Base-by-base conservation (phyloP, 2,888 invertebrate genomes). In the Sialis lutaria region DNA sequence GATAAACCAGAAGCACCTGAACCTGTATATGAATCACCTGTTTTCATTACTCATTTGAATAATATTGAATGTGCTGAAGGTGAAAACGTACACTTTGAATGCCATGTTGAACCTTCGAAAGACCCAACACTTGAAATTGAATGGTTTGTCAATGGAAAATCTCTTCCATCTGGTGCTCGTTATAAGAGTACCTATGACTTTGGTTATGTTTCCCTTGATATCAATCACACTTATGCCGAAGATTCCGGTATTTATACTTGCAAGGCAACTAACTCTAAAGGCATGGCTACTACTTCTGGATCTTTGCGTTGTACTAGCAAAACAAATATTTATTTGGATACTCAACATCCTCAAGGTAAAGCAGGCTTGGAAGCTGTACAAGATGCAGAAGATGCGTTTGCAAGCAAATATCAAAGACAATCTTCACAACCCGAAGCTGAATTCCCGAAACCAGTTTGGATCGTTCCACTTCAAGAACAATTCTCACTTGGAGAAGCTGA, bases 161-260 rank as follows among this genome's bases (percentile, higher is more conserved):
- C 89, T 8, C 67, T 98, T 49, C 87, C 85, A 53, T 79, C 78
- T 53, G 95, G 91, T 32, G 79, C 93, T 44, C 81, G 93, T 61
- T 95, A 85, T 63, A 89, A 90, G 66, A 84, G 88, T 31, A 86
- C 84, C 10, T 89, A 92, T 60, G 97, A 98, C 64, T 97, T 98
- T 64, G 97, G 97, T 48, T 92, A 87, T 60, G 89, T 96, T 7
- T 82, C 92, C 10, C 70, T 99, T 56, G 93, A 95, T 60, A 77
- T 95, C 52, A 79, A 74, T 47, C 86, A 88, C 54, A 79, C 85
- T 0, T 90, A 92, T 59, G 83, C 86, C 52, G 89, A 92, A 68
- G 92, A 95, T 66, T 90, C 89, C 47, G 95, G 93, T 44, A 77
- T 92, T 52, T 89, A 90, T 56, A 89, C 86, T 33, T 89, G 89